Base-by-base conservation (phyloP, 2,888 invertebrate genomes). In the Nemurella pictetii region DNA sequence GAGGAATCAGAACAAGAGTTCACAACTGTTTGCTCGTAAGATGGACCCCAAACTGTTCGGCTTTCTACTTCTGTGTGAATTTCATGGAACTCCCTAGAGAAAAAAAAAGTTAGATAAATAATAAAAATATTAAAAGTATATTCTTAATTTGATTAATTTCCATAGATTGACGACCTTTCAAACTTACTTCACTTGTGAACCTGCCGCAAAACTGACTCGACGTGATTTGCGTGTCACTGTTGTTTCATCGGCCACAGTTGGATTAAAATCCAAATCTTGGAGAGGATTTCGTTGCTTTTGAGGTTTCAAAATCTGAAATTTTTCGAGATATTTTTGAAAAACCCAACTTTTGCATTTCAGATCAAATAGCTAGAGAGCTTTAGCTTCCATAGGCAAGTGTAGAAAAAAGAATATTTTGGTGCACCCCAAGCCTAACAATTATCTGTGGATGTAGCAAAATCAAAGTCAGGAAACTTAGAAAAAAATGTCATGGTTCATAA, bases 101-200 rank as follows among this genome's bases (percentile, higher is more conserved):
- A 27, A 26, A 27, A 81, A 81, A 81, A 9, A 27, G n/a, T 81
- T n/a, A n/a, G n/a, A n/a, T n/a, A n/a, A n/a, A n/a, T n/a, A n/a
- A n/a, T n/a, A n/a, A n/a, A n/a, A n/a, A n/a, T n/a, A n/a, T n/a
- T n/a, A n/a, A n/a, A n/a, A n/a, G n/a, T n/a, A n/a, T n/a, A n/a
- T n/a, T n/a, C n/a, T n/a, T n/a, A 32, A 3, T 3, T 5, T 32
- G 9, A 32, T 9, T 5, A 32, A 32, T 32, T 5, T 5, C 55
- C 35, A n/a, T n/a, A n/a, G n/a, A n/a, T n/a, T n/a, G n/a, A n/a
- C n/a, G n/a, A n/a, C n/a, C n/a, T 27, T 26, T 32, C 15, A 20
- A n/a, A 26, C 81, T 78, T 84, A 84, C 84, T 84, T 84, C 27
- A 84, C 81, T 28, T 84, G 80, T 9, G 30, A 36, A 25, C 84